These are phyloP conservation scores for Pogona vitticeps DNA, from an alignment of 2,113 vertebrate species.

Conservation along the genomic window DNA sequence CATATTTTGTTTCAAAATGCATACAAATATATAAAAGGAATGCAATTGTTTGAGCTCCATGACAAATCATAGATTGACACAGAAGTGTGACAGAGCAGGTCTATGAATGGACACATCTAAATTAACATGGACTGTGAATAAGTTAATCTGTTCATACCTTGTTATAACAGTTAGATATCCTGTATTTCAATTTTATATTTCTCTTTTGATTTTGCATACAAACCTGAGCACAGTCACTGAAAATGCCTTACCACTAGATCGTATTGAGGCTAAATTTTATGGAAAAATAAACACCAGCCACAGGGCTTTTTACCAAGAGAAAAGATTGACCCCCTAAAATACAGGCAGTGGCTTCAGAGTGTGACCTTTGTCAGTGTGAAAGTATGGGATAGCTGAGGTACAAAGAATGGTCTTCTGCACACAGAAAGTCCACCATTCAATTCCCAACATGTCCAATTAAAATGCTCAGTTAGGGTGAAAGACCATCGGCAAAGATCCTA, in stretches of 20 bases:
- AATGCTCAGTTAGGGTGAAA: not conserved
- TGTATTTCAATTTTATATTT: not conserved
- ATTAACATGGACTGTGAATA: not conserved
- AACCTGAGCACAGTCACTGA: not conserved
- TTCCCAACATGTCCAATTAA: not conserved
- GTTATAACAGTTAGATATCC: too few relatives aligned
- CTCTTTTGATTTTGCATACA: not conserved
- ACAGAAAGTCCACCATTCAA: not conserved
- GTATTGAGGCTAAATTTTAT: not conserved
- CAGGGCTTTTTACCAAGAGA: not conserved
- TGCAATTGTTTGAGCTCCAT: not conserved
- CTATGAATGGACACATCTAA: not conserved
- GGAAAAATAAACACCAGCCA: not conserved
- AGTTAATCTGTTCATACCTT: not conserved
- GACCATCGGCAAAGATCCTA: too few relatives aligned
- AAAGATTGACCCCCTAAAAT: too few relatives aligned
- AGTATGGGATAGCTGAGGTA: not conserved
- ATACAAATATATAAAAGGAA: not conserved
- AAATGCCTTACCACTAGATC: too few relatives aligned
- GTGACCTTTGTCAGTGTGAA: not conserved
- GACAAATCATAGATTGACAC: not conserved
- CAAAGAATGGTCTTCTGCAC: not conserved
- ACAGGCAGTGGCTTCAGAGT: not conserved
- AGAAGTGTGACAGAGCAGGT: not conserved
- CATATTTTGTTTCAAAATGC: not conserved